phyloP scores from a whole-genome alignment of 2,888 invertebrate species.

The Lamellibrachia satsuma region DNA sequence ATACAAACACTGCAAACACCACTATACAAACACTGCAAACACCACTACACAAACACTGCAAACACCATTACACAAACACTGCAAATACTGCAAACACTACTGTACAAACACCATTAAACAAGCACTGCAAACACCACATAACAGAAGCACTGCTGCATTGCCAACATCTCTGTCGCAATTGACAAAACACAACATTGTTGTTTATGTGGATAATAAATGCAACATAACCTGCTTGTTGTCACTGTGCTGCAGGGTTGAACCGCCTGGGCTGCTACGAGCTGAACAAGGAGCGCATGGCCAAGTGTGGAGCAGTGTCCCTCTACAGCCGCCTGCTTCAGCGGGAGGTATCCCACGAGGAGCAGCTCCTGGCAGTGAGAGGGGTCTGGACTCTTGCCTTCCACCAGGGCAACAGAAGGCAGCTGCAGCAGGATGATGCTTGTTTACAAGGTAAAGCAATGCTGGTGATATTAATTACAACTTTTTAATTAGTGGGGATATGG shows the following conservation, averaged over 20 bases:
- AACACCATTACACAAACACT: background rate
- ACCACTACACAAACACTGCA: background rate
- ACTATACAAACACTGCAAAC: background rate
- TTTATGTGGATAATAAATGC: background rate
- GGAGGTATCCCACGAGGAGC: constrained; percentile 46
- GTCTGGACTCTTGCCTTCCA: constrained; percentile 58
- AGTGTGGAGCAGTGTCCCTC: constrained; percentile 48
- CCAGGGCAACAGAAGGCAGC: constrained; percentile 45
- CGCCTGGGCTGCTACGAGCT: constrained; percentile 54
- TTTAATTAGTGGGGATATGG: background rate
- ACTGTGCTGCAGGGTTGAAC: constrained; percentile 43
- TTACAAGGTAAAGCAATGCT: constrained; percentile 47
- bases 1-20: background rate
- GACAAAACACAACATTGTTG: background rate
- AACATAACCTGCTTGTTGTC: background rate
- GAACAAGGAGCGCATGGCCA: constrained; percentile 56
- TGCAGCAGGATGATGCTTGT: constrained; percentile 47
- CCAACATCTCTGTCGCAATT: too few species aligned
- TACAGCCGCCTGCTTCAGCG: constrained; percentile 41
- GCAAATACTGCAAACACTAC: background rate
- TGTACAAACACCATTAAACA: background rate
- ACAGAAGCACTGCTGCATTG: background rate
- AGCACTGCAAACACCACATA: background rate
- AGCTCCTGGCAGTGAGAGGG: constrained; percentile 48
- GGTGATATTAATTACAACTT: background rate